phyloP scores from a whole-genome alignment of 2,113 vertebrate species.

The Apeltes quadracus region DNA sequence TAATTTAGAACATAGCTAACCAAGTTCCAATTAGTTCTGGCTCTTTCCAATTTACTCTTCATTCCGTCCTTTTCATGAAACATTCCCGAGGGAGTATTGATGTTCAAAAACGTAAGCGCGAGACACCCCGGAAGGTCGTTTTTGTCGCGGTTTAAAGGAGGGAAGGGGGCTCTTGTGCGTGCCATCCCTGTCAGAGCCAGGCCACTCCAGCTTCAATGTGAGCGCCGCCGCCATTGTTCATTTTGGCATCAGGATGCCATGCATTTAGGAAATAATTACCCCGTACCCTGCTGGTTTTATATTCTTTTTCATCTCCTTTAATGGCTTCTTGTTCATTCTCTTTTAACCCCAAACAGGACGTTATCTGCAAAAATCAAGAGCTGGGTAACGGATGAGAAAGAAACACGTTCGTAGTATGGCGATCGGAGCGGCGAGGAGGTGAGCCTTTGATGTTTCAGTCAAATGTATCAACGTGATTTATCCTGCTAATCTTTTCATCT shows the following conservation, averaged over 20 bases:
- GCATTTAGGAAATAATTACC: slow-evolving; percentile 87
- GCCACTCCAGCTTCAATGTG: slow-evolving; percentile 71
- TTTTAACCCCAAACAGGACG: slow-evolving; percentile 88
- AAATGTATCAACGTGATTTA: slow-evolving; percentile 67
- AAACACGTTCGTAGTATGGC: slow-evolving; percentile 91
- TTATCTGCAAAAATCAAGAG: slow-evolving; percentile 98
- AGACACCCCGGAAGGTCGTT: slow-evolving; percentile 71
- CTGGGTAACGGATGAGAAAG: slow-evolving; percentile 94
- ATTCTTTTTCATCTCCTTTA: slow-evolving; percentile 84
- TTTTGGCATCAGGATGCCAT: slow-evolving; percentile 80
- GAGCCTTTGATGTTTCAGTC: slow-evolving; percentile 79
- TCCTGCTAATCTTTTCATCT: slow-evolving; percentile 66
- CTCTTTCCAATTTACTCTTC: slow-evolving; percentile 59
- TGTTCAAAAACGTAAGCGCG: slow-evolving; percentile 53
- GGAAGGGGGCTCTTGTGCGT: slow-evolving; percentile 63
- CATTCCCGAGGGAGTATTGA: slow-evolving; percentile 58
- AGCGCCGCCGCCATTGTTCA: slow-evolving; percentile 76
- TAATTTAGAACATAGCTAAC: slow-evolving; percentile 73
- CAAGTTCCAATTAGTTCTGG: slow-evolving; percentile 69
- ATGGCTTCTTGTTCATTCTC: slow-evolving; percentile 87
- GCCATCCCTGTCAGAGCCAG: slow-evolving; percentile 74
- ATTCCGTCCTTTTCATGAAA: slow-evolving; percentile 58
- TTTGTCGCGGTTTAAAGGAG: slow-evolving; percentile 63
- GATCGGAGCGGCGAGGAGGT: slow-evolving; percentile 97
- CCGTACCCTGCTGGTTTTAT: slow-evolving; percentile 84